Evolutionary conservation across 2,113 vertebrate genomes (phyloP).

Genomic region (Megaptera novaeangliae): DNA sequence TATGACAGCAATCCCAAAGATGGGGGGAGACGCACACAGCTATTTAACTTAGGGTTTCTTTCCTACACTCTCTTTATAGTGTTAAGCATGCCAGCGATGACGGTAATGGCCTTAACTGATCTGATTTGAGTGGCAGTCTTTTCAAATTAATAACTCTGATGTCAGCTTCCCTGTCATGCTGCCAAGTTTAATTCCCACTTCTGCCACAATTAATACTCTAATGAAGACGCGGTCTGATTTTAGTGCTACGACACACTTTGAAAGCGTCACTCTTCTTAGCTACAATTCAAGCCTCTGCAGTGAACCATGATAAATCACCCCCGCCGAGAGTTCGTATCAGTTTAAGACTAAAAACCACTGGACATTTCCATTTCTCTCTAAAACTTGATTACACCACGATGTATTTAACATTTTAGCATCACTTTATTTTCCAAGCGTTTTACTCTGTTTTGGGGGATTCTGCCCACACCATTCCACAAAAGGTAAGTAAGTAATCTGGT

Average conservation of each 20-base stretch:
- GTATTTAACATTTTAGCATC: background rate
- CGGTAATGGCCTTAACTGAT: constrained; percentile 58
- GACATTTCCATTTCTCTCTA: background rate
- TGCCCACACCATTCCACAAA: background rate
- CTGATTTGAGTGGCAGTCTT: constrained; percentile 50
- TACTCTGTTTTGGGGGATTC: background rate
- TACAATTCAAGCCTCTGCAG: constrained; percentile 8
- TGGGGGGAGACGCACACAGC: background rate
- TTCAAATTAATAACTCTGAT: constrained; percentile 56
- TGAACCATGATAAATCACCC: background rate
- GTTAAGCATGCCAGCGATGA: background rate
- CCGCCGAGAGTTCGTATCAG: background rate
- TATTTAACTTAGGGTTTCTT: constrained; percentile 20
- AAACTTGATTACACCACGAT: background rate
- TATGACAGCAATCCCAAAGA: background rate
- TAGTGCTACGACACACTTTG: background rate
- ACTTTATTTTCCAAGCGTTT: background rate
- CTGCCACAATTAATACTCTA: constrained; percentile 23
- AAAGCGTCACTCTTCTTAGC: background rate
- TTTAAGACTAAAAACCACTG: background rate
- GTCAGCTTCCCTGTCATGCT: constrained; percentile 2
- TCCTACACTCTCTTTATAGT: background rate
- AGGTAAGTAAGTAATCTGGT: background rate
- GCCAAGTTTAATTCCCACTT: constrained; percentile 47
- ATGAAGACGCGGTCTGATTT: constrained; percentile 67